These are phyloP conservation scores for Prunella strophiata DNA, from an alignment of 2,797 vertebrate genomes.

Conservation along the genomic window DNA sequence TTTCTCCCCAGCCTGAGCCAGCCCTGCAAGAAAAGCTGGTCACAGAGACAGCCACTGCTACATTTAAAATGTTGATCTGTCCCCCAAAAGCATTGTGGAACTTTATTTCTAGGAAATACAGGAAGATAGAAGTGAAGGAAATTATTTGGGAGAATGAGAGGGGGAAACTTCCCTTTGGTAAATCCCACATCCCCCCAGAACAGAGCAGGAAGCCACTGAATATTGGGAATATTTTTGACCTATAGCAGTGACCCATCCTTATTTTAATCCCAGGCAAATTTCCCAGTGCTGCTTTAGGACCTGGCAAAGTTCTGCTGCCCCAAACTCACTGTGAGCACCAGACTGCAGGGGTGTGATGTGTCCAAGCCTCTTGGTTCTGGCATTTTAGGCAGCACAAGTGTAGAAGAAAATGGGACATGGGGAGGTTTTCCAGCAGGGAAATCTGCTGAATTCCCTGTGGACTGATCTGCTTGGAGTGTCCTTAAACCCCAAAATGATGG, in stretches of 20 bases:
- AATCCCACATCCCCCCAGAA: background rate
- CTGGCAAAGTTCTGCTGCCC: background rate
- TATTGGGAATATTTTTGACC: background rate
- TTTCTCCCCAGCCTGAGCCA: background rate
- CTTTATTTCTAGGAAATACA: background rate
- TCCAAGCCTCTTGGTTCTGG: background rate
- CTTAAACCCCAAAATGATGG: background rate
- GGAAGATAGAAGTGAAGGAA: background rate
- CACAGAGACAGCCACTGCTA: background rate
- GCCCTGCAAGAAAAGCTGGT: background rate
- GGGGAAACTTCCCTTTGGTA: background rate
- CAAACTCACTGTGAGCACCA: background rate
- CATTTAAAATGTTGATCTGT: background rate
- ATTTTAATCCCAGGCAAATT: background rate
- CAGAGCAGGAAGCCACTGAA: background rate
- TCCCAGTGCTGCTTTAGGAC: background rate
- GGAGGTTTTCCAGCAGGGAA: background rate
- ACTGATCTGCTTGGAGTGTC: background rate
- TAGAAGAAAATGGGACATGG: background rate
- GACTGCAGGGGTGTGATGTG: background rate
- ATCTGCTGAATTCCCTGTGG: background rate
- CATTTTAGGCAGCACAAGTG: background rate
- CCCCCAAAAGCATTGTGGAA: background rate
- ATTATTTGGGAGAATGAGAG: background rate
- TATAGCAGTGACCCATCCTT: background rate